Conservation (phyloP, 2,113 vertebrate genomes). For the Kryptolebias marmoratus region DNA sequence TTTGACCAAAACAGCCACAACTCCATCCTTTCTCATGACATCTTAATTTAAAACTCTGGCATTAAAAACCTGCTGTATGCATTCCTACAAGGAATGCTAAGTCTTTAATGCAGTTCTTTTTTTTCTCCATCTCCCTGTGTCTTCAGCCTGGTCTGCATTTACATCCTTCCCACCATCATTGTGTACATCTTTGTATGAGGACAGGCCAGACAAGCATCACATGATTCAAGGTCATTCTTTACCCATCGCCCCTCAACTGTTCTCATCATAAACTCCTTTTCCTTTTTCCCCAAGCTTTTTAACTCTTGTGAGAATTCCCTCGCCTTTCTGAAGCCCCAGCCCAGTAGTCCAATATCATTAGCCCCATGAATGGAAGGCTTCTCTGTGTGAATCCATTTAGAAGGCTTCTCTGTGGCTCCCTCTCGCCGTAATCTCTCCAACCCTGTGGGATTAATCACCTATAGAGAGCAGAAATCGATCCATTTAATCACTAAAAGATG, state of each 20-base stretch:
- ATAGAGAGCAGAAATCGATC: slow-evolving; percentile 75
- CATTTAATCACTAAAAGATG: slow-evolving; percentile 75
- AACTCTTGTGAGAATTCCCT: slow-evolving; percentile 46
- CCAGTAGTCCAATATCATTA: slow-evolving; percentile 76
- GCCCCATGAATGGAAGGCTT: slow-evolving; percentile 65
- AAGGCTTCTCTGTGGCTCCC: slow-evolving; percentile 50
- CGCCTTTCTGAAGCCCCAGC: slow-evolving; percentile 38
- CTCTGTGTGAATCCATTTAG: slow-evolving; percentile 74
- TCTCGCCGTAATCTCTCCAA: slow-evolving; percentile 70
- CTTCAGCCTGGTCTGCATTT: neutral
- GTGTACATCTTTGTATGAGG: neutral
- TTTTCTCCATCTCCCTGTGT: neutral
- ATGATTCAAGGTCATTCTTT: slow-evolving; percentile 33
- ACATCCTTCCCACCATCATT: neutral
- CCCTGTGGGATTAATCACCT: slow-evolving; percentile 76
- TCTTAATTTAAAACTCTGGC: too few relatives aligned
- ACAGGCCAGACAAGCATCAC: slow-evolving; percentile 6
- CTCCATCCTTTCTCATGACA: too few relatives aligned
- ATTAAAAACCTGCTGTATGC: too few relatives aligned
- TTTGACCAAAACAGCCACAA: too few relatives aligned
- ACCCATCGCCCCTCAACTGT: slow-evolving; percentile 9
- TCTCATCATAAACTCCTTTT: slow-evolving; percentile 23
- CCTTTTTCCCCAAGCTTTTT: slow-evolving; percentile 13
- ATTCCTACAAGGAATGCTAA: too few relatives aligned
- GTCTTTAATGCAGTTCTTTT: neutral